Base-by-base conservation (phyloP, 2,113 vertebrate genomes). In the Typhlomys cinereus region DNA sequence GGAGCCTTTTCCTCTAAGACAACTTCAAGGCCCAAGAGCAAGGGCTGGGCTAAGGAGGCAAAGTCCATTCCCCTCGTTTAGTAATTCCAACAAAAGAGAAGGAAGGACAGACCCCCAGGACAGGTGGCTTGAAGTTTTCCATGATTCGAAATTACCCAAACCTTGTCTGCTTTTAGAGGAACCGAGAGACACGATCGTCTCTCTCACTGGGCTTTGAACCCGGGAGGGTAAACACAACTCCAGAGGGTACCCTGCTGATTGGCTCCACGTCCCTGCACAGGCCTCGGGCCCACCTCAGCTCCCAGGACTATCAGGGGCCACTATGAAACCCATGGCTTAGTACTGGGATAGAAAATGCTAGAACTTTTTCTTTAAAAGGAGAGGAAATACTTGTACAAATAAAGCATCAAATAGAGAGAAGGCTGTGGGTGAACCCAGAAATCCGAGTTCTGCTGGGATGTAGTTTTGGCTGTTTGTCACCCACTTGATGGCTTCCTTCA, bases 381-480 rank as follows among this genome's bases (percentile, higher is more conserved):
- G 5, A 61, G 4, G 25, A 54, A 41, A 14, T n/a, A 61, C 15
- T 21, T 25, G 29, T 29, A 15, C 1, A 9, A 48, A 48, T 3
- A 61, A 61, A 48, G 12, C 25, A 34, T 29, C 41, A 29, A 4
- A 31, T 17, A 27, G 79, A 75, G 70, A 75, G 17, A 8, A 18
- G 18, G 13, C 4, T 59, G 34, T 17, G 46, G 25, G 82, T 21
- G 50, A 50, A 73, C 41, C 39, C 46, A 52, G 36, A 12, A 59
- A 48, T 23, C 25, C 4, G 36, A 39, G 62, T 61, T 1, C 15
- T 2, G 18, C 36, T 0, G 8, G 9, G 31, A 34, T 9, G 20
- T 13, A 0, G 15, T 6, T 39, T 41, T 48, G 25, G 23, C 3
- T 44, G n/a, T 46, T 36, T 10, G 10, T 1, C 0, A 39, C 5